Conservation (phyloP, 30 jellyfish, hydroid and myxozoan genomes). For the Cassiopea xamachana region DNA sequence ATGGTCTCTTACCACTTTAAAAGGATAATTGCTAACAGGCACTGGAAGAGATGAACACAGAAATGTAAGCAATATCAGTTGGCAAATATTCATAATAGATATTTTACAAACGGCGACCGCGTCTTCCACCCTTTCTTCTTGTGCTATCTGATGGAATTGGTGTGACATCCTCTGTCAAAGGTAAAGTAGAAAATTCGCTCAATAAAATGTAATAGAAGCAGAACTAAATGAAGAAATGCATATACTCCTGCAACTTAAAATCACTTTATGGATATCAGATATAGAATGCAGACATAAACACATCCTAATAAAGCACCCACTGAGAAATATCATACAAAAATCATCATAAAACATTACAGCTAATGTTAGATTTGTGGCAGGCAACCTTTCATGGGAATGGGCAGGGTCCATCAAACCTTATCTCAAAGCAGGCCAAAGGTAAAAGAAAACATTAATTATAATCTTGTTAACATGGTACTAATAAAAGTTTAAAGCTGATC, state of each 20-base stretch:
- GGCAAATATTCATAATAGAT: not conserved
- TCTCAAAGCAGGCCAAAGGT: too few species aligned
- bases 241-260: not conserved
- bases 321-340: too few species aligned
- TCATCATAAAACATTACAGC: too few species aligned
- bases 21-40: not conserved
- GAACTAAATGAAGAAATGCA: not conserved
- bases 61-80: not conserved
- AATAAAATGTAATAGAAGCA: not conserved
- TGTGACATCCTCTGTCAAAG: slow-evolving; percentile 99
- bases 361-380: too few species aligned
- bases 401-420: too few species aligned
- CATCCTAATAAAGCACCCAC: too few species aligned
- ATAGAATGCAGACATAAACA: too few species aligned
- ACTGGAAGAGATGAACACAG: not conserved
- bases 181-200: not conserved
- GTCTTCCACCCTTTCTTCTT: slow-evolving; percentile 99
- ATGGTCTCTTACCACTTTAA: not conserved
- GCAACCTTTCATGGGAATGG: too few species aligned
- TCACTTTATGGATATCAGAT: too few species aligned
- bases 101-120: slow-evolving; percentile 98
- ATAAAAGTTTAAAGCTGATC: too few species aligned
- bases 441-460: too few species aligned
- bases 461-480: too few species aligned
- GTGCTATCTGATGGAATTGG: slow-evolving; percentile 99